Percentiles rank a stretch among this genome's conserved stretches.
Conservation (phyloP, 2,888 invertebrate species). For the Heliconius hortense region DNA sequence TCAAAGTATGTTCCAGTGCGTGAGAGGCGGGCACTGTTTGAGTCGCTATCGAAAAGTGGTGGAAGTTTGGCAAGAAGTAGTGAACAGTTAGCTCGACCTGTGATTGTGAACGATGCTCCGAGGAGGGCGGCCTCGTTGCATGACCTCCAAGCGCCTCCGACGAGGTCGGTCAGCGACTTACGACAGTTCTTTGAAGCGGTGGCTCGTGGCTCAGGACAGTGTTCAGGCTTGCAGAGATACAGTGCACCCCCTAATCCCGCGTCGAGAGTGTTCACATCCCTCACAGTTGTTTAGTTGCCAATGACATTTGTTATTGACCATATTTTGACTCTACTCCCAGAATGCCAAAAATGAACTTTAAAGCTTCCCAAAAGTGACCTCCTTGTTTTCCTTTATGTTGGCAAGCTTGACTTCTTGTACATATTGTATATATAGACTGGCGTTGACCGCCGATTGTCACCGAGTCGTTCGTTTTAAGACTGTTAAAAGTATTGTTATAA, state of each 20-base stretch:
- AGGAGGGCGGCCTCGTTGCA: constrained; percentile 86
- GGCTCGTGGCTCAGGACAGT: constrained; percentile 68
- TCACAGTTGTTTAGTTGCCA: constrained; percentile 63
- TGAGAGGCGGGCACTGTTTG: constrained; percentile 86
- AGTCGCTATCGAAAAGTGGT: constrained; percentile 84
- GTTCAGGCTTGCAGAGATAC: constrained; percentile 59
- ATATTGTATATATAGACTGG: constrained; percentile 70
- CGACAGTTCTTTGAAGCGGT: constrained; percentile 87
- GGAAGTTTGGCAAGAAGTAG: constrained; percentile 84
- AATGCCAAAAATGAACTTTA: constrained; percentile 30
- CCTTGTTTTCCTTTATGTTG: constrained; percentile 4
- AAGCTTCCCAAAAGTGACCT: constrained; percentile 22
- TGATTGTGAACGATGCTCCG: constrained; percentile 66
- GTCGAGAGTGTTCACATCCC: constrained; percentile 68
- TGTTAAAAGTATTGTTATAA: constrained; percentile 82
- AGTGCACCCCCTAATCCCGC: constrained; percentile 66
- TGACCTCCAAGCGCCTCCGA: constrained; percentile 81
- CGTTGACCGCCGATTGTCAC: constrained; percentile 70
- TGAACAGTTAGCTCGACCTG: constrained; percentile 79
- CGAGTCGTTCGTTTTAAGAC: constrained; percentile 81
- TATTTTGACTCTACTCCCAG: constrained; percentile 42
- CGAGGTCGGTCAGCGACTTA: constrained; percentile 84
- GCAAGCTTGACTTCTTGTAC: constrained; percentile 30
- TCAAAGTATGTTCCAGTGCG: constrained; percentile 87
- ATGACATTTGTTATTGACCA: neutral